Evolutionary conservation across 2,888 invertebrate species (phyloP), one percentile per base, ranked within the genome.

Genomic region (Cryptophagus acutangulus): DNA sequence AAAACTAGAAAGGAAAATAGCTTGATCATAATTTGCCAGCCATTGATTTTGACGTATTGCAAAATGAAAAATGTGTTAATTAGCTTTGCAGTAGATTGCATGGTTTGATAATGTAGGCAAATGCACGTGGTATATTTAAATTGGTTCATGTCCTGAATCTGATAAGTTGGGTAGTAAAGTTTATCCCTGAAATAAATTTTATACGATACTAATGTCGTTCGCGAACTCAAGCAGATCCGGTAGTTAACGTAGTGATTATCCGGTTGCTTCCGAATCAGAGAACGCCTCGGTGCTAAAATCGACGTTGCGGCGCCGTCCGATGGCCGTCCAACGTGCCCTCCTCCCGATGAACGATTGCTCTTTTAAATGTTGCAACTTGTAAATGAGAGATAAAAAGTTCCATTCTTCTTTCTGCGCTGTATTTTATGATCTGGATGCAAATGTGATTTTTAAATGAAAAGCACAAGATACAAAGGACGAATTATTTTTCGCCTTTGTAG

Each of bases 171-270:
- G 31, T 31, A 31, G 31, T 31, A 31, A 31, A 31, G 13, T 31
- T 31, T 31, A 31, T 31, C 31, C 31, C 12, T 15, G 15, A 16
- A 31, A 31, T 31, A 31, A 31, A 31, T 31, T 31, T 31, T 31
- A 31, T 31, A 20, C 24, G 24, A 20, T 20, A 31, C 31, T 31
- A 31, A 31, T 31, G 31, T 13, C 31, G 15, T 31, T 31, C 31
- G 15, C 31, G 31, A 31, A 31, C 31, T 31, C 12, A 13, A 20
- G 24, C 24, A 31, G 31, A 31, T 31, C 31, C 31, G 31, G 31
- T 31, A 31, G 31, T 31, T 31, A 31, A 31, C 31, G 31, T 14
- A 31, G 31, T 31, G 31, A 31, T 31, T 31, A 31, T 31, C 31
- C 31, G 31, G 31, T 16, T 31, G 31, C 31, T 31, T 12, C 31